Base-by-base conservation (phyloP, 2,797 vertebrate genomes). In the Syndactyla subalaris region DNA sequence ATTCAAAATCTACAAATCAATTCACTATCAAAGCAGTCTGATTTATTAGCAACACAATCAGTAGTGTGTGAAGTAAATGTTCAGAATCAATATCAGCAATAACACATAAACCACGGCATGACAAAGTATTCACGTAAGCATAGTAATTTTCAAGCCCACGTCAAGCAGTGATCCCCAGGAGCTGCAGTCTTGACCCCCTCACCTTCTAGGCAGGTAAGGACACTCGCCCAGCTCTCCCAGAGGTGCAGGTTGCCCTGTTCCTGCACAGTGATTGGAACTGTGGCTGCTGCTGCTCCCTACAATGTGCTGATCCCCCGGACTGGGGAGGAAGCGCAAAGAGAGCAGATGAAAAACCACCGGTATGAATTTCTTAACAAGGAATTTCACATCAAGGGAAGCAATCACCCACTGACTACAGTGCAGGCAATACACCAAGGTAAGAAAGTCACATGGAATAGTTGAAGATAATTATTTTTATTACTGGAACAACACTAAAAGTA, bases 141-240 rank as follows among this genome's bases (percentile, higher is more conserved):
- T 30, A 54, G 34, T 55, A 19, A 59, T 91, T 74, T 68, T 34
- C 78, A 66, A 85, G 36, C 48, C 59, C 14, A 7, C 7, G 45
- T 49, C 34, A 55, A 22, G 23, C 84, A 12, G 22, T 68, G 48
- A 48, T 41, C 23, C 48, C 52, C 52, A 18, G 45, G 70, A 89
- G 26, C 18, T 51, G 17, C 14, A 66, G 10, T 7, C 14, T 18
- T 51, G 10, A 34, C 12, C 6, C 6, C 6, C 34, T 29, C 30
- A 15, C 1, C 1, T 12, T 48, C 1, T 1, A 16, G 12, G 6
- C 1, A 32, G 14, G 29, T 18, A 5, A 0, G 45, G 23, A 29
- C 23, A 61, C 8, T 32, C 7, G 2, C 11, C 18, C 6, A 23
- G 3, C 15, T 32, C 24, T 24, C 5, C 5, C 0, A 52, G 20